Base-by-base conservation (phyloP, 2,113 vertebrate species). In the Orycteropus afer region DNA sequence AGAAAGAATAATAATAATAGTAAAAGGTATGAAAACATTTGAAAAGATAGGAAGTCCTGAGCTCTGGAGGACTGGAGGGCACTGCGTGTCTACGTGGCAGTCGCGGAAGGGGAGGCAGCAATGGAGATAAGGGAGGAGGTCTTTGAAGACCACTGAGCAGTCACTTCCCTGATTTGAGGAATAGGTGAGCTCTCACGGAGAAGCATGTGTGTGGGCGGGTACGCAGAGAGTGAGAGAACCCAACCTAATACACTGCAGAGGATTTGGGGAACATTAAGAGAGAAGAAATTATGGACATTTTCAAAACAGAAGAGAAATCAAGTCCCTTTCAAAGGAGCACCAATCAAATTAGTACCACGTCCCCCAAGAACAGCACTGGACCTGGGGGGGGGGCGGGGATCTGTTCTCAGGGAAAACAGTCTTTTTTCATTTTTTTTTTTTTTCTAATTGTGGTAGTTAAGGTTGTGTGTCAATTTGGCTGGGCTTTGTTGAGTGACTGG, bases 361-460 rank as follows among this genome's bases (percentile, higher is more conserved):
- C 34, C 11, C 3, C 34, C 37, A 27, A 32, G 0, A 51, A 4
- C 47, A 13, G 17, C 0, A 3, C 18, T 23, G 65, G 9, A 22
- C 22, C 7, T 4, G 11, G 8, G 14, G 7, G 25, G n/a, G 5
- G 0, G 32, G 4, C 2, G 22, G 6, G 18, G 9, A 32, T 34
- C 17, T n/a, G 0, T 1, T 25, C 7, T 22, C 9, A 37, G 42
- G 14, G 37, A 37, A 76, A 51, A 32, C 20, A 3, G 1, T 53
- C 42, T 51, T 29, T n/a, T n/a, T n/a, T n/a, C n/a, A n/a, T n/a
- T n/a, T n/a, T n/a, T n/a, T n/a, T n/a, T n/a, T n/a, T n/a, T n/a
- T n/a, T n/a, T n/a, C n/a, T n/a, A n/a, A n/a, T n/a, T n/a, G n/a
- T n/a, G n/a, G n/a, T n/a, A n/a, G n/a, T n/a, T n/a, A n/a, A n/a